Percentiles rank a stretch among this genome's conserved stretches.
These are phyloP conservation scores for Eristalis tenax DNA, from an alignment of 2,888 invertebrate genomes.

Conservation along the genomic window DNA sequence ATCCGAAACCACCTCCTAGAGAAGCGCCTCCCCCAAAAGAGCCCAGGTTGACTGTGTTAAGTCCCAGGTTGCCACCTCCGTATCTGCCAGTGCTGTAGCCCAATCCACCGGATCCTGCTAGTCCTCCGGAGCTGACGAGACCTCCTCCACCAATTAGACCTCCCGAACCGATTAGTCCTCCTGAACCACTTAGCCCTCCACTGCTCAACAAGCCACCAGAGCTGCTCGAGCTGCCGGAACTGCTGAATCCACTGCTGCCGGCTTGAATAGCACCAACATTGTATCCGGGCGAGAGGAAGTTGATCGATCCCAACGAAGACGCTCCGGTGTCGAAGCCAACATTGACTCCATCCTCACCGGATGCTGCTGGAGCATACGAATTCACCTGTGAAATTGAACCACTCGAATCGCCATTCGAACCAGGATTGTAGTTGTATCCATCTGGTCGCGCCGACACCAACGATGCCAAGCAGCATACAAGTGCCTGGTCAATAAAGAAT, in stretches of 20 bases:
- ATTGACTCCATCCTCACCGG: conserved; percentile 60
- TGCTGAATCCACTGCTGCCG: background rate
- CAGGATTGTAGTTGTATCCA: conserved; percentile 76
- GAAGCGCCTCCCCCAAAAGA: background rate
- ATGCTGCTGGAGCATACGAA: conserved; percentile 75
- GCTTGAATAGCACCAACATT: background rate
- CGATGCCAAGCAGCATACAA: conserved; percentile 74
- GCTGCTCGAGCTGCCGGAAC: conserved; percentile 4
- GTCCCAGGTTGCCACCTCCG: background rate
- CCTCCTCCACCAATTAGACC: conserved; percentile 17
- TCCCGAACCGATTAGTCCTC: background rate
- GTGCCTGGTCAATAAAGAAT: conserved; percentile 71
- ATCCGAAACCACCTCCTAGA: conserved; percentile 55
- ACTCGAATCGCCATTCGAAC: conserved; percentile 73
- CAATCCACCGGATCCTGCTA: conserved; percentile 50
- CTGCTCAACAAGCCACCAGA: background rate
- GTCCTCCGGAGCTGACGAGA: conserved; percentile 30
- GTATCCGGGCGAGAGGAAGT: conserved; percentile 40
- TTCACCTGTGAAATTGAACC: conserved; percentile 67
- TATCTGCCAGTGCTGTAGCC: background rate
- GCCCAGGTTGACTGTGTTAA: background rate
- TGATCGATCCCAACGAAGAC: background rate
- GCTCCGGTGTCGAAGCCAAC: conserved; percentile 13
- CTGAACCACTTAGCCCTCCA: background rate
- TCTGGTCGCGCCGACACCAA: conserved; percentile 76